Base-by-base conservation (phyloP, 2,113 vertebrate species). In the Dendropsophus ebraccatus region DNA sequence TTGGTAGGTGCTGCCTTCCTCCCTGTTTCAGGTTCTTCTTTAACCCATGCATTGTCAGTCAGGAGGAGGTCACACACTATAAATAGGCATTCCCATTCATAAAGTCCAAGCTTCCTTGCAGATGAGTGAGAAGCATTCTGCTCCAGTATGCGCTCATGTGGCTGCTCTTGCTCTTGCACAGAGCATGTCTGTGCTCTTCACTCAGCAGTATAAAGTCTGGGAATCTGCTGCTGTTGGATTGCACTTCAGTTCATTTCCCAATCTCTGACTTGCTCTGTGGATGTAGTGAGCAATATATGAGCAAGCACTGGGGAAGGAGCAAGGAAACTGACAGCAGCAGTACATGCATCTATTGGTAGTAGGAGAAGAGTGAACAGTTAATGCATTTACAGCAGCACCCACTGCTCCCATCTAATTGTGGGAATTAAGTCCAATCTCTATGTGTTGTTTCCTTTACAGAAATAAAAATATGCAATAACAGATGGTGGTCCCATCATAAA, bases 21-120 rank as follows among this genome's bases (percentile, higher is more conserved):
- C 62, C 60, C 17, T 30, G 8, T 52, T 67, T 82, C 67, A 30
- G 72, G 72, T 41, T 62, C 72, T 13, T 76, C 37, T 47, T 79
- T 79, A 72, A 80, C 62, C 84, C 76, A 81, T 81, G 49, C 65
- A 52, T 19, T 72, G 47, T 28, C 47, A 72, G n/a, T 70, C 62
- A 70, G 62, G 45, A 70, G 62, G 73, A 41, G 54, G 47, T 13
- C 72, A 77, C 72, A 60, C 52, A 32, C 49, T 35, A 30, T 52
- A 14, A 70, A 23, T 37, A 77, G 25, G 5, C 28, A 52, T 80
- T 25, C 41, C 56, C 58, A 62, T 62, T 81, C 78, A 80, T 41
- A 80, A 37, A 62, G 56, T 41, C 54, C 77, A 79, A 0, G 32
- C 54, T 79, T 17, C 35, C 50, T 1, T 30, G 17, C 28, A 50